phyloP scores from a whole-genome alignment of 2,888 invertebrate genomes.

The Lepidocyrtinus sp. region DNA sequence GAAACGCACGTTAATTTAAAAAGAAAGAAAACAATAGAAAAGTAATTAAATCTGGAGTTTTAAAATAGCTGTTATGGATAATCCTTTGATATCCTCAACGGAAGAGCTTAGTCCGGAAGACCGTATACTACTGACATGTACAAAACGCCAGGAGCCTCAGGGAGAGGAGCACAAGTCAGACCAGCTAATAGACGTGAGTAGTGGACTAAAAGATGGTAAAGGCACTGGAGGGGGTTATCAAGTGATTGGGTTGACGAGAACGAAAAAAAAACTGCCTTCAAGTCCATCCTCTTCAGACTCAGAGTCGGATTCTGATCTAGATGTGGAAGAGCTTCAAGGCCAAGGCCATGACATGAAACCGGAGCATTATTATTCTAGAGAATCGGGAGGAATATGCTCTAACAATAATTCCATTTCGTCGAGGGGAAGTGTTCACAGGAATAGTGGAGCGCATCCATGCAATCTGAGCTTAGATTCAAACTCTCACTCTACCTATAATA shows the following conservation, averaged over 20 bases:
- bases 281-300: constrained; percentile 53
- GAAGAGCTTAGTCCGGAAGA: constrained; percentile 91
- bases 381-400: constrained; percentile 36
- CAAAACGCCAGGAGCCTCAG: constrained; percentile 90
- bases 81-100: constrained; percentile 77
- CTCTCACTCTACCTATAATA: constrained; percentile 81
- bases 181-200: constrained; percentile 65
- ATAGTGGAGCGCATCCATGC: constrained; percentile 61
- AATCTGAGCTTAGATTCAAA: constrained; percentile 69
- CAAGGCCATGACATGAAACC: constrained; percentile 40
- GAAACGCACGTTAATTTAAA: not conserved
- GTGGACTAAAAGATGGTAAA: constrained; percentile 72
- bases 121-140: constrained; percentile 85
- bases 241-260: constrained; percentile 34
- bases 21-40: not conserved
- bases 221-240: constrained; percentile 23
- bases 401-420: constrained; percentile 61
- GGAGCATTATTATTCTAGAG: constrained; percentile 58
- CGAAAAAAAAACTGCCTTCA: constrained; percentile 43
- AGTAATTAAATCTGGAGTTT: not conserved
- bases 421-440: constrained; percentile 55
- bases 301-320: constrained; percentile 57
- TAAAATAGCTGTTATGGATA: constrained; percentile 59
- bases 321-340: constrained; percentile 61
- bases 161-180: constrained; percentile 83